Evolutionary conservation across 2,888 invertebrate species (phyloP).

Genomic region (Pseudococcus jackbeardsleyi): DNA sequence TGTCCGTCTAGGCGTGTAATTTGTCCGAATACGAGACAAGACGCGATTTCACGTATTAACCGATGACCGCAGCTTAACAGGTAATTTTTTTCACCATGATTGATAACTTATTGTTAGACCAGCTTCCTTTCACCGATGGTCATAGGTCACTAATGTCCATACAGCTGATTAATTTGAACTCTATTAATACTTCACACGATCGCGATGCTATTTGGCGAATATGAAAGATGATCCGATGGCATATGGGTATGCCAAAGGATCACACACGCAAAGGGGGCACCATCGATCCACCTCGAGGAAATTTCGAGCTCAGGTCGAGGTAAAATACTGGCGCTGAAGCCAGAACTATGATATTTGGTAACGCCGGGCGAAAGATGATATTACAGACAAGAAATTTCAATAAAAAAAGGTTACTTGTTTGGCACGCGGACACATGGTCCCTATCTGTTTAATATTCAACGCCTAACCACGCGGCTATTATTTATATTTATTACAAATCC

Average conservation of each 20-base stretch:
- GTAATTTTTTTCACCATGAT: conserved; percentile 50
- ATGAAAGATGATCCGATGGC: not conserved
- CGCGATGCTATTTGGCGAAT: not conserved
- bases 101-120: conserved; percentile 62
- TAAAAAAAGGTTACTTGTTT: conserved; percentile 60
- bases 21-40: conserved; percentile 4
- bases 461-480: conserved; percentile 60
- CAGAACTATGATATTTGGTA: not conserved
- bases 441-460: conserved; percentile 64
- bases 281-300: not conserved
- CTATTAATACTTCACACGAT: conserved; percentile 15
- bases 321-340: conserved; percentile 19
- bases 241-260: not conserved
- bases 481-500: conserved; percentile 65
- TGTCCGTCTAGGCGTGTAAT: conserved; percentile 12
- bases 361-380: not conserved
- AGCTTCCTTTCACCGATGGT: conserved; percentile 61
- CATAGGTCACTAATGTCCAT: conserved; percentile 60
- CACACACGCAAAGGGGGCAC: no score
- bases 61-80: conserved; percentile 49
- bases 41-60: conserved; percentile 50
- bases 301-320: not conserved
- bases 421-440: conserved; percentile 65
- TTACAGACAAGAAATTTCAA: conserved; percentile 61
- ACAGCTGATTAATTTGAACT: conserved; percentile 53